A percentile compares a stretch with the other conserved stretches of the same genome.
Conservation (phyloP, 2,888 invertebrate species). For the Trachelus troglodyta region DNA sequence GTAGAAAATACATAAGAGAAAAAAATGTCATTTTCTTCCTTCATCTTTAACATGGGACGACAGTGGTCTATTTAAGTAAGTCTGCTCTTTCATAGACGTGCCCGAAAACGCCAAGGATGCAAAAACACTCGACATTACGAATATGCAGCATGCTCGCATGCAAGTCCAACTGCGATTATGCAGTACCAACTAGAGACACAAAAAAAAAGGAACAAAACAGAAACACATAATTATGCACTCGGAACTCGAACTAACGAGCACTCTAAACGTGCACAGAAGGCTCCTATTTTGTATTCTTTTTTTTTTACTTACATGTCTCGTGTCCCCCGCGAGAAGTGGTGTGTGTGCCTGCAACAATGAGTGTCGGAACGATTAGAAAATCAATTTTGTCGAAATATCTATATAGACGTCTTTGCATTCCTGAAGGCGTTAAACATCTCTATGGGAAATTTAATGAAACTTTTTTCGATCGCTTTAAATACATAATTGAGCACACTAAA, state of each 20-base stretch:
- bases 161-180: not conserved
- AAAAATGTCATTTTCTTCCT: not conserved
- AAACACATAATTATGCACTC: not conserved
- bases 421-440: not conserved
- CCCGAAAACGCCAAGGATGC: not conserved
- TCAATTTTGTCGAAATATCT: not conserved
- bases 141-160: not conserved
- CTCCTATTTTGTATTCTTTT: not conserved
- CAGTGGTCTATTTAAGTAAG: not conserved
- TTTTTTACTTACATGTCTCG: conserved; percentile 70
- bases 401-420: not conserved
- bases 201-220: not conserved
- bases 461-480: not conserved
- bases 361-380: conserved; percentile 54
- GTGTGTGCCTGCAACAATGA: conserved; percentile 76
- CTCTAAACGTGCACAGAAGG: not conserved
- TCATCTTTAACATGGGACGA: not conserved
- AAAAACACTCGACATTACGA: not conserved
- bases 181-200: not conserved
- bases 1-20: too few species aligned
- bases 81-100: not conserved
- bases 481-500: not conserved
- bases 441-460: not conserved
- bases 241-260: not conserved
- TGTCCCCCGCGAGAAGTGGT: conserved; percentile 73